Conservation (phyloP, 2,113 vertebrate species). For the Cricetomys ansorgei region DNA sequence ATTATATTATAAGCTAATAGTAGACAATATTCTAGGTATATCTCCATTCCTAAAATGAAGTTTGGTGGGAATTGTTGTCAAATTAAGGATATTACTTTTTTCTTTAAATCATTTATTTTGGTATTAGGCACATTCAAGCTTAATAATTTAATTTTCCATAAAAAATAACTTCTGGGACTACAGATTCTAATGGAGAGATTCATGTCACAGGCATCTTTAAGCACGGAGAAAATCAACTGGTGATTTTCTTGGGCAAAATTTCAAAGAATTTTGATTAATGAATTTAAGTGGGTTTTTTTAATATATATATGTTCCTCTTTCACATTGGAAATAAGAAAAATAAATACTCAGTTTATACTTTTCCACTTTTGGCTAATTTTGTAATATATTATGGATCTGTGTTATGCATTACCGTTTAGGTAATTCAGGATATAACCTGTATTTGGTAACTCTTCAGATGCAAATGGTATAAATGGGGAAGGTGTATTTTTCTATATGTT, state of each 20-base stretch:
- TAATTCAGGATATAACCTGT: background rate
- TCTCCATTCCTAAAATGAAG: background rate
- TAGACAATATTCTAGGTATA: conserved; percentile 48
- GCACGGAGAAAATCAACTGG: background rate
- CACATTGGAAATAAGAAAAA: background rate
- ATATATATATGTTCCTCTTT: conserved; percentile 43
- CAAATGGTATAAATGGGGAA: background rate
- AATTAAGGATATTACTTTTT: background rate
- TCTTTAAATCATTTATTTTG: background rate
- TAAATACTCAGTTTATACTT: background rate
- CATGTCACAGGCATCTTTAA: background rate
- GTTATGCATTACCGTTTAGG: background rate
- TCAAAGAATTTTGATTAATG: background rate
- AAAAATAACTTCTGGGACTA: background rate
- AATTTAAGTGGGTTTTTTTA: background rate
- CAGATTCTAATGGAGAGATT: background rate
- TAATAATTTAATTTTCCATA: conserved; percentile 44
- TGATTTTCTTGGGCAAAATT: conserved; percentile 8
- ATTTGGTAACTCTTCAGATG: background rate
- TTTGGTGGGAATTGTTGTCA: conserved; percentile 2
- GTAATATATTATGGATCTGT: background rate
- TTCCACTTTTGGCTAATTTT: background rate
- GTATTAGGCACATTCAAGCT: conserved; percentile 1
- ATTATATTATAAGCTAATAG: conserved; percentile 55
- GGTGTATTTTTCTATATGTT: background rate